Conservation (phyloP, 2,113 vertebrate genomes). For the Tor tambroides region DNA sequence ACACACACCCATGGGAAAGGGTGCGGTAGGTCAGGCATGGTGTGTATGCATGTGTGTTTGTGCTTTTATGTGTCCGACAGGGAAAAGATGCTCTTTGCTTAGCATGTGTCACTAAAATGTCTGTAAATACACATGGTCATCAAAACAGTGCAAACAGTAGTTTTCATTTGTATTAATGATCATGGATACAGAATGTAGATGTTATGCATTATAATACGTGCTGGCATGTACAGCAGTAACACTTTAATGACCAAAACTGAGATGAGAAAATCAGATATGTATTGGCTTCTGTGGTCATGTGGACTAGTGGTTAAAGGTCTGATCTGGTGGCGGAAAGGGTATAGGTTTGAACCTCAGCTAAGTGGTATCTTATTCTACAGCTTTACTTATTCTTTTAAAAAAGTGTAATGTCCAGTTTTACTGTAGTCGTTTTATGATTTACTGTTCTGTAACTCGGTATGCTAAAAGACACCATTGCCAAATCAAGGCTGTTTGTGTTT, state of each 20-base stretch:
- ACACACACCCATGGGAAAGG: constrained; percentile 43
- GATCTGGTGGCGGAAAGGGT: not conserved
- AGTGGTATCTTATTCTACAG: not conserved
- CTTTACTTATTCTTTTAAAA: not conserved
- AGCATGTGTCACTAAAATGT: not conserved
- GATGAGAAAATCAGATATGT: not conserved
- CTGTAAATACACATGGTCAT: not conserved
- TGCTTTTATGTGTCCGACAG: constrained; percentile 15
- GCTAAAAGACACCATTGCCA: not conserved
- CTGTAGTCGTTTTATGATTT: not conserved
- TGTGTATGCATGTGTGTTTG: constrained; percentile 9
- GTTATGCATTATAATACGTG: not conserved
- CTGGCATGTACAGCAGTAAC: not conserved
- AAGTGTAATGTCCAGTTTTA: not conserved
- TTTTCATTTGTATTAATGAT: not conserved
- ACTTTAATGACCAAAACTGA: not conserved
- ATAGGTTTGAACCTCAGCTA: not conserved
- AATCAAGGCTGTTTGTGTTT: not conserved
- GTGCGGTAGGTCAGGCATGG: constrained; percentile 5
- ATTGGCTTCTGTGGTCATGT: not conserved
- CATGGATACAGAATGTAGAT: not conserved
- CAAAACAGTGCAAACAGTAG: not conserved
- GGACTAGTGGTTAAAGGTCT: not conserved
- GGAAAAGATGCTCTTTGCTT: not conserved
- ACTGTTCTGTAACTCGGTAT: not conserved